These are phyloP conservation scores for Yponomeuta plumbellus DNA, from an alignment of 2,888 invertebrate species.

Conservation along the genomic window DNA sequence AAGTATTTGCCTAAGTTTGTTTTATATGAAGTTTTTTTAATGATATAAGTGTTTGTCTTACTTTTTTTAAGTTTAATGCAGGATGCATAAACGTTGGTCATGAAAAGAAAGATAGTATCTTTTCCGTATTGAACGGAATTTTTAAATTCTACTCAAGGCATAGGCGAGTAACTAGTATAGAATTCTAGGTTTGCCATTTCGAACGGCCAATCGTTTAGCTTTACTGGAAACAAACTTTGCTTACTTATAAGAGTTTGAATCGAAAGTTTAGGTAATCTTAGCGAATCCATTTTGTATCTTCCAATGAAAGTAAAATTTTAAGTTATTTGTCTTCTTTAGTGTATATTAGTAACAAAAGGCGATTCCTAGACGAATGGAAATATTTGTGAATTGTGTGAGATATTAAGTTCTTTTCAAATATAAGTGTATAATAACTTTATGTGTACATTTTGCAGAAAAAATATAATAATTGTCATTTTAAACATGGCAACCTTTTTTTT, in stretches of 20 bases:
- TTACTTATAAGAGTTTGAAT: background rate
- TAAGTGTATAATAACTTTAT: constrained; percentile 62
- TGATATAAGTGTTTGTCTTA: constrained; percentile 60
- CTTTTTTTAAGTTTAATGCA: constrained; percentile 61
- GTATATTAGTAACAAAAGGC: constrained; percentile 29
- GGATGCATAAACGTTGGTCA: constrained; percentile 41
- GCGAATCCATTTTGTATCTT: constrained; percentile 13
- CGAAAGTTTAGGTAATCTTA: background rate
- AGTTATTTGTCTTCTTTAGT: constrained; percentile 43
- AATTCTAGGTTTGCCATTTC: background rate
- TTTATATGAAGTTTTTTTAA: constrained; percentile 51
- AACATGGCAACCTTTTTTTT: constrained; percentile 42
- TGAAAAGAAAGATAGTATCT: background rate
- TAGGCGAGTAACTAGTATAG: background rate
- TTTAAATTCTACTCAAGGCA: background rate
- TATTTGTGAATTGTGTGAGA: constrained; percentile 32
- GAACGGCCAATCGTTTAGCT: background rate
- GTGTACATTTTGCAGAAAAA: constrained; percentile 71
- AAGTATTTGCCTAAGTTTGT: constrained; percentile 68
- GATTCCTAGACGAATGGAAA: constrained; percentile 35
- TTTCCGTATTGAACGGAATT: background rate
- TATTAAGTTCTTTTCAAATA: constrained; percentile 36
- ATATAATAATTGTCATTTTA: constrained; percentile 29
- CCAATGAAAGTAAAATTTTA: constrained; percentile 14
- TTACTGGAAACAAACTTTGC: background rate